These are phyloP conservation scores for Automeris io DNA, from an alignment of 2,888 invertebrate species.

Conservation along the genomic window DNA sequence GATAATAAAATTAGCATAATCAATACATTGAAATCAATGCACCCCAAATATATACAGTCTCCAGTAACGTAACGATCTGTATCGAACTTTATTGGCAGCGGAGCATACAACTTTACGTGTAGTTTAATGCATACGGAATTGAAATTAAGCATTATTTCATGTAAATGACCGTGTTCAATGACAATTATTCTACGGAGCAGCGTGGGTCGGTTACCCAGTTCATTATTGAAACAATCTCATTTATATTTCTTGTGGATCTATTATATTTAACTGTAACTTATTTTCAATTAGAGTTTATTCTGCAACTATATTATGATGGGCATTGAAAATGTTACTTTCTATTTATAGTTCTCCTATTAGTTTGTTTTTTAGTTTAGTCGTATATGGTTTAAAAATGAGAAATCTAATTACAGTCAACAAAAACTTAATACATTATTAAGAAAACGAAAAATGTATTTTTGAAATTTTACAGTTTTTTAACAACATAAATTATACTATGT, in stretches of 20 bases:
- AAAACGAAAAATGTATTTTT: no score
- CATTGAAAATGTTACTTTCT: no score
- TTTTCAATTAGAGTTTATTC: slow-evolving; percentile 8
- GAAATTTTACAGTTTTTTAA: no score
- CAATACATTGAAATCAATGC: slow-evolving; percentile 58
- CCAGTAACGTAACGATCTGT: slow-evolving; percentile 36
- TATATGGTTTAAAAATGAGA: no score
- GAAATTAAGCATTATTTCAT: slow-evolving; percentile 71
- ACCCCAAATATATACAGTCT: slow-evolving; percentile 33
- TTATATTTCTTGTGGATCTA: slow-evolving; percentile 22
- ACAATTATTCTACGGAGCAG: slow-evolving; percentile 46
- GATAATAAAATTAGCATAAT: slow-evolving; percentile 73
- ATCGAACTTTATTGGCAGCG: slow-evolving; percentile 62
- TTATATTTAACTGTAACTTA: neutral
- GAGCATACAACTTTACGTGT: slow-evolving; percentile 56
- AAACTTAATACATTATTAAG: no score
- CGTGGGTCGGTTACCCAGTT: slow-evolving; percentile 26
- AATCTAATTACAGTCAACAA: no score
- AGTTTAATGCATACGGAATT: slow-evolving; percentile 55
- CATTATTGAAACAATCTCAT: slow-evolving; percentile 36
- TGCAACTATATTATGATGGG: neutral
- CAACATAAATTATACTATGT: no score
- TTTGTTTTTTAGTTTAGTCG: no score
- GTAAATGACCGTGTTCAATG: slow-evolving; percentile 54
- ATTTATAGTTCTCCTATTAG: no score